Percentiles rank a stretch among this genome's conserved stretches.
Evolutionary conservation across 2,113 vertebrate species (phyloP).

Genomic region (Stegostoma tigrinum): DNA sequence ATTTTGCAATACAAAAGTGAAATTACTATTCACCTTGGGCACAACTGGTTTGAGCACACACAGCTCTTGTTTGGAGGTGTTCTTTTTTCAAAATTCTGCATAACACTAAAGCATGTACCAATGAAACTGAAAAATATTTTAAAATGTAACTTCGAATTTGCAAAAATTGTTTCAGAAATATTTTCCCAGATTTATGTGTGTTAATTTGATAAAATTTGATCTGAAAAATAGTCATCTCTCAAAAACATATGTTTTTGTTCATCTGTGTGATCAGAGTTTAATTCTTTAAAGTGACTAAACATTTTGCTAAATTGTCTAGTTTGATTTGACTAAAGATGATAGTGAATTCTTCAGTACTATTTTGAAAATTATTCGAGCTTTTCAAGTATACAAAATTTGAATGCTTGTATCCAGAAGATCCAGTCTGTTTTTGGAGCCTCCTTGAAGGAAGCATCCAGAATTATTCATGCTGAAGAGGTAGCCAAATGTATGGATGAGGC

Average conservation of each 20-base stretch:
- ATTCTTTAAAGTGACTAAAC: neutral
- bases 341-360: neutral
- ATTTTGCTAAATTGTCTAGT: neutral
- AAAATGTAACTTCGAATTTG: neutral
- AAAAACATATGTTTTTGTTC: no score
- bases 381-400: neutral
- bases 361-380: neutral
- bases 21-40: neutral
- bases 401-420: neutral
- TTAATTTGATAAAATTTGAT: neutral
- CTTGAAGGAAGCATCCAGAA: neutral
- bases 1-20: neutral
- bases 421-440: neutral
- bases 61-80: neutral
- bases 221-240: neutral
- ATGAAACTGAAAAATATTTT: neutral
- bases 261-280: neutral
- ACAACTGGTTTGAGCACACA: neutral
- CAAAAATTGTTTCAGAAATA: neutral
- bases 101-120: neutral
- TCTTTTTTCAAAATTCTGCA: neutral
- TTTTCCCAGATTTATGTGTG: neutral
- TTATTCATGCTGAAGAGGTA: no score
- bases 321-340: neutral
- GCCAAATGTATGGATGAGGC: no score